phyloP scores from a whole-genome alignment of 2,113 vertebrate genomes.

The Canis aureus region DNA sequence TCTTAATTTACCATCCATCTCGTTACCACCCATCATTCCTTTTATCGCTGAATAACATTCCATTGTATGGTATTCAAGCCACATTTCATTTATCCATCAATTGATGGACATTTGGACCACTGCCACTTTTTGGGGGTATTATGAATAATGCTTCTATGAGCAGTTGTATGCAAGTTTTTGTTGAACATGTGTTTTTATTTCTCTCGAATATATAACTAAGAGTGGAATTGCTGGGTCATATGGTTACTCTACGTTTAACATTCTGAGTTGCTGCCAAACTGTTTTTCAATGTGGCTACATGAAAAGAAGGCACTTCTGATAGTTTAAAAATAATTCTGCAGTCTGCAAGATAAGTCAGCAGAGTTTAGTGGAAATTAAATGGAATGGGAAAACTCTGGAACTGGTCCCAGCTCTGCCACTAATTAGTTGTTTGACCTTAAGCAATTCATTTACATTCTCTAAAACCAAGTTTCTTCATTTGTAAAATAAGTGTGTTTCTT shows the following conservation, averaged over 20 bases:
- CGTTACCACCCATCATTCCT: neutral
- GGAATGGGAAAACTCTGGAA: constrained; percentile 9
- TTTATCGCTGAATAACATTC: neutral
- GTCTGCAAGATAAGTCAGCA: neutral
- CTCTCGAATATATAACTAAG: neutral
- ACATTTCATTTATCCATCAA: neutral
- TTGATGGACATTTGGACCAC: neutral
- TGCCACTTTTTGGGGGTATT: neutral
- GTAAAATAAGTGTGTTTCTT: constrained; percentile 70
- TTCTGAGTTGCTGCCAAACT: neutral
- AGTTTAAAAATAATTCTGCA: constrained; percentile 53
- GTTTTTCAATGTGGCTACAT: neutral
- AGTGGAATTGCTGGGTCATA: neutral
- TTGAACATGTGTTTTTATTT: neutral
- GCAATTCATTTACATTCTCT: constrained; percentile 73
- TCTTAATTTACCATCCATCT: neutral
- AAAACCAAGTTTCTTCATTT: constrained; percentile 57
- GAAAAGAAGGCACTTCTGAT: neutral
- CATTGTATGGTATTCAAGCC: fast-evolving
- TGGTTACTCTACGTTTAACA: neutral
- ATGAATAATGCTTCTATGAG: neutral
- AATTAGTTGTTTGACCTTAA: constrained; percentile 78
- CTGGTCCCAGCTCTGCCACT: constrained; percentile 38
- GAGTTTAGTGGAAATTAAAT: constrained; percentile 46
- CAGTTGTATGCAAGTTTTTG: neutral